Conservation (phyloP, 2,797 vertebrate genomes). For the Vireo griseus region DNA sequence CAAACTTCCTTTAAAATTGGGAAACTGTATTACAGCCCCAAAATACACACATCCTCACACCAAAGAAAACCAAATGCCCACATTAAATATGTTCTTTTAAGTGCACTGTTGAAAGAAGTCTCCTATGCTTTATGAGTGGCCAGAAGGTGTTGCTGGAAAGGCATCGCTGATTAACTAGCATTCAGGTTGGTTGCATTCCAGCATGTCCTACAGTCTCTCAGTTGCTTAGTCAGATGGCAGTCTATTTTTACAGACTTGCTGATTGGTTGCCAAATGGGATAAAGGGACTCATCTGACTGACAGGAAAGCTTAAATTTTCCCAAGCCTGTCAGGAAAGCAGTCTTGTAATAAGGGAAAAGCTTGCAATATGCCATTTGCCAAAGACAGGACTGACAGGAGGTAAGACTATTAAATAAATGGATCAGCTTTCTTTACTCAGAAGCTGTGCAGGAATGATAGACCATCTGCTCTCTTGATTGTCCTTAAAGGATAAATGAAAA, state of each 20-base stretch:
- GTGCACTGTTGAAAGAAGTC: background rate
- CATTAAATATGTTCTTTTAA: background rate
- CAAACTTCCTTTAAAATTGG: background rate
- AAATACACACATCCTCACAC: background rate
- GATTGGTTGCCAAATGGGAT: conserved; percentile 34
- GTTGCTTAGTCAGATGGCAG: conserved; percentile 47
- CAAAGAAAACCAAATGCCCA: background rate
- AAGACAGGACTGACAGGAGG: background rate
- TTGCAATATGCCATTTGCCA: conserved; percentile 8
- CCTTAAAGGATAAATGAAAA: conserved; percentile 22
- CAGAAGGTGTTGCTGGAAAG: background rate
- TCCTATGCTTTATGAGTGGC: background rate
- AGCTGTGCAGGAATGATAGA: background rate
- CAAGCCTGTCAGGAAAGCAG: background rate
- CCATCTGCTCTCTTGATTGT: conserved; percentile 35
- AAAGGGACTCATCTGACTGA: conserved; percentile 48
- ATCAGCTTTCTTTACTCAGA: conserved; percentile 24
- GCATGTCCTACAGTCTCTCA: background rate
- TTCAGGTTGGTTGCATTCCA: background rate
- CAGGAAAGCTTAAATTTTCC: conserved; percentile 54
- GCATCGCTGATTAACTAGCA: background rate
- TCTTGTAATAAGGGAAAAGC: background rate
- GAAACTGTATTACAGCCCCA: background rate
- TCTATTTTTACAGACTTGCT: conserved; percentile 45
- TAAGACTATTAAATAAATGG: conserved; percentile 33